Base-by-base conservation (phyloP, 2,113 vertebrate genomes). In the Rhinopithecus roxellana region DNA sequence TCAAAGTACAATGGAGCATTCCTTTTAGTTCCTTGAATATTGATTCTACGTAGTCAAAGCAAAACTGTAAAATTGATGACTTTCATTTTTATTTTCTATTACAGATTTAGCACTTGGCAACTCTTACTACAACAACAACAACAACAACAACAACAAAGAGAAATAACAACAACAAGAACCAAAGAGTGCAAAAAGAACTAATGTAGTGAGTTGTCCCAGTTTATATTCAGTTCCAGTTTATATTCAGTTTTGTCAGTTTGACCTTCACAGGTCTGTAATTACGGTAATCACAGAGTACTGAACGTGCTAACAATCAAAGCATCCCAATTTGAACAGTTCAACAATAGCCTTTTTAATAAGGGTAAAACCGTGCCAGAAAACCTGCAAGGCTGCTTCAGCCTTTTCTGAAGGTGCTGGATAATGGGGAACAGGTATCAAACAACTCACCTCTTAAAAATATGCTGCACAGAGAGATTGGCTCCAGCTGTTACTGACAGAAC, bases 211-310 rank as follows among this genome's bases (percentile, higher is more conserved):
- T 82, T 96, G 93, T 80, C 93, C 91, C 94, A 50, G 97, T 94
- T 97, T 92, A 89, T 80, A 97, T 94, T 94, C 89, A 82, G 93
- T 95, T 89, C 90, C 94, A 97, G 96, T 97, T 97, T 94, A 97
- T 97, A 95, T 95, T 97, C 97, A 96, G 97, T 97, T 97, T 97
- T 97, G 95, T 97, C 97, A 98, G 55, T 98, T 97, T 98, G 98
- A 98, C 97, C 98, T 98, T 98, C 98, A 94, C 95, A 96, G 97
- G 96, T 96, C 98, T 98, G 93, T 97, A 98, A 98, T 98, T 98
- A 98, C 88, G 86, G 95, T 97, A 98, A 98, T 98, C 97, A 98
- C 89, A 98, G 98, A 94, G 88, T 98, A 93, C 97, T 90, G 94
- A 96, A 95, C 40, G 9, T 94, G 80, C 94, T 95, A 94, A 97